Conservation (phyloP, 2,888 invertebrate species). For the Ptychoptera albimana region DNA sequence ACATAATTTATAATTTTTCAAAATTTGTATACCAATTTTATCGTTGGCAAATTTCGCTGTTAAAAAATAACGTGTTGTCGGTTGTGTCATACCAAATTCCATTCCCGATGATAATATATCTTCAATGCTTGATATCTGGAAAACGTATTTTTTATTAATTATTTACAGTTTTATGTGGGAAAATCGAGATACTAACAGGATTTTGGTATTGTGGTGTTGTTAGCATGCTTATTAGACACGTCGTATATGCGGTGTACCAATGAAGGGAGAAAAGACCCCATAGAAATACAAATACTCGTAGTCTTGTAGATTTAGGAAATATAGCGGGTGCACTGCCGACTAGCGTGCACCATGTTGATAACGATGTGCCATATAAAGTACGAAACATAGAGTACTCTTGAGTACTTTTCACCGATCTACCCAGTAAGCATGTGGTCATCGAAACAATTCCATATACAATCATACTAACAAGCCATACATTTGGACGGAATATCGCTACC, state of each 20-base stretch:
- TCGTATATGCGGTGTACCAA: slow-evolving; percentile 2
- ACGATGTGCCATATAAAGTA: neutral
- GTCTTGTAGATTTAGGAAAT: neutral
- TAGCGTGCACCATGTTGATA: neutral
- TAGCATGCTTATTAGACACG: neutral
- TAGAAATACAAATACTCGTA: neutral
- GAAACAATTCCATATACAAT: slow-evolving; percentile 1
- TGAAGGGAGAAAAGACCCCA: slow-evolving; percentile 1
- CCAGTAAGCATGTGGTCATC: neutral
- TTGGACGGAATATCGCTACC: neutral
- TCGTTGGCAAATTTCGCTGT: neutral
- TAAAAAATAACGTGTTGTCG: slow-evolving; percentile 3
- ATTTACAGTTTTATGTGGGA: too few species aligned
- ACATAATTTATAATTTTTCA: slow-evolving; percentile 1
- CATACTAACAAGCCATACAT: slow-evolving; percentile 3
- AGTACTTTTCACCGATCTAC: neutral
- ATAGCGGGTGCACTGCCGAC: neutral
- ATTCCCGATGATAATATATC: slow-evolving; percentile 1
- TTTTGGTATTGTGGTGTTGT: neutral
- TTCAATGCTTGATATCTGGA: neutral
- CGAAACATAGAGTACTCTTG: neutral
- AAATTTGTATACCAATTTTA: neutral
- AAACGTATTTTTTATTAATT: neutral
- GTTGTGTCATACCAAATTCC: slow-evolving; percentile 3
- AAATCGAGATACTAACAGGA: too few species aligned